Evolutionary conservation across 1,140 invertebrate genomes (phyloP), one percentile per base, ranked within the genome.

Genomic region (Leptopilina boulardi): DNA sequence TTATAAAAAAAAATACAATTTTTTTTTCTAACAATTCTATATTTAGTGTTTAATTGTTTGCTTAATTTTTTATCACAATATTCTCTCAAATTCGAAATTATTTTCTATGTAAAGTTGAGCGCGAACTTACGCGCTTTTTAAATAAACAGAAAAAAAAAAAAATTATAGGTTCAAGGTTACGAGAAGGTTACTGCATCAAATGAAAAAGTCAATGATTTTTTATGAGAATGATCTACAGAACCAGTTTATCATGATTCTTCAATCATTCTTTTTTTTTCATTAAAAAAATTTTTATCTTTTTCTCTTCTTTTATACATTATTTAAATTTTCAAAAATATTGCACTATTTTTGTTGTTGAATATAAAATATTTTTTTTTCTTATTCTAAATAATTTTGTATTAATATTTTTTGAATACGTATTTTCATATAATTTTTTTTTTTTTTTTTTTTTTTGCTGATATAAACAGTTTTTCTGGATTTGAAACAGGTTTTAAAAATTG

Each of bases 191-290:
- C 59, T 26, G 23, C 23, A 66, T 66, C 59, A 15, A 66, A 30
- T 66, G 23, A 13, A 66, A 30, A 66, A 66, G 23, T 66, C 26
- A 30, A 66, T 66, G 10, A 30, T 66, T 66, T 66, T 66, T 30
- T 30, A 66, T 66, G 26, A 66, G 21, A 30, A n/a, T 66, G 23
- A 66, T 66, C 23, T 66, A 66, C 59, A 30, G 4, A 30, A 66
- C 13, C 15, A 26, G 13, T 34, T 66, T 66, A 66, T 66, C 59
- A 30, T 5, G 23, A 66, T 23, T 66, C 8, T 59, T 66, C 2
- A 66, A 26, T n/a, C 23, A 6, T 15, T 66, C 11, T 15, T 10
- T 30, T 15, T 30, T 66, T 26, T 66, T 66, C 2, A 6, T 13
- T 8, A 42, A 11, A 42, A 1, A 42, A 4, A 11, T 42, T 3